A percentile compares a stretch with the other conserved stretches of the same genome.
Conservation (phyloP, 2,888 invertebrate species). For the Allophyes oxyacanthae region DNA sequence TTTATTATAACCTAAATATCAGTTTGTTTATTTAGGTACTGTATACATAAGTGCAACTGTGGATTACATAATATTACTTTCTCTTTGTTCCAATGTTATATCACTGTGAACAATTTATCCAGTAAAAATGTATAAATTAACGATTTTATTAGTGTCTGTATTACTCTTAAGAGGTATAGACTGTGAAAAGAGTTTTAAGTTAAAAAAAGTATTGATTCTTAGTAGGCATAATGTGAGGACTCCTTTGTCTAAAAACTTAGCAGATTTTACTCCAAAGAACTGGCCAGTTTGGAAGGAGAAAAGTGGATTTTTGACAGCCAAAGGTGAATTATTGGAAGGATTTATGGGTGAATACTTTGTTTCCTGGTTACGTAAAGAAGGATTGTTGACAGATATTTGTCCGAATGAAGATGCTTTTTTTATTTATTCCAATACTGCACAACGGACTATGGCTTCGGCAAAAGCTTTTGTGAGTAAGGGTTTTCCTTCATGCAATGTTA, state of each 20-base stretch:
- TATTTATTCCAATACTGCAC: slow-evolving; percentile 77
- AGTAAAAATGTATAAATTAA: slow-evolving; percentile 37
- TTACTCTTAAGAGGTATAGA: slow-evolving; percentile 26
- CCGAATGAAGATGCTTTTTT: slow-evolving; percentile 72
- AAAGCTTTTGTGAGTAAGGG: slow-evolving; percentile 73
- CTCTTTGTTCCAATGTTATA: slow-evolving; percentile 26
- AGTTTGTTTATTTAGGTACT: slow-evolving; percentile 4
- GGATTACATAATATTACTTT: slow-evolving; percentile 43
- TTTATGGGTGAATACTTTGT: slow-evolving; percentile 74
- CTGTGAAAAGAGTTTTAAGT: slow-evolving; percentile 36
- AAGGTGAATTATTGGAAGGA: slow-evolving; percentile 75
- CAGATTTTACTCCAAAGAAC: slow-evolving; percentile 65
- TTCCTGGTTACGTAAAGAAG: slow-evolving; percentile 67
- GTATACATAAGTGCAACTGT: slow-evolving; percentile 2
- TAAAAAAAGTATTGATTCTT: slow-evolving; percentile 74
- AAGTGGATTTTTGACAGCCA: slow-evolving; percentile 73
- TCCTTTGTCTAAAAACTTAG: slow-evolving; percentile 72
- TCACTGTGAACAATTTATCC: slow-evolving; percentile 21
- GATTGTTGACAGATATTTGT: slow-evolving; percentile 62
- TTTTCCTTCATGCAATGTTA: slow-evolving; percentile 75
- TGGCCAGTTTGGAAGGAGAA: slow-evolving; percentile 78
- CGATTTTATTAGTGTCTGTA: slow-evolving; percentile 18
- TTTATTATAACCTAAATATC: neutral
- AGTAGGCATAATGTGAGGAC: slow-evolving; percentile 79
- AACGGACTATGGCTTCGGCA: slow-evolving; percentile 77